Percentiles rank a stretch among this genome's conserved stretches.
Conservation (phyloP, 1,140 invertebrate species). For the Dendrolimus kikuchii region DNA sequence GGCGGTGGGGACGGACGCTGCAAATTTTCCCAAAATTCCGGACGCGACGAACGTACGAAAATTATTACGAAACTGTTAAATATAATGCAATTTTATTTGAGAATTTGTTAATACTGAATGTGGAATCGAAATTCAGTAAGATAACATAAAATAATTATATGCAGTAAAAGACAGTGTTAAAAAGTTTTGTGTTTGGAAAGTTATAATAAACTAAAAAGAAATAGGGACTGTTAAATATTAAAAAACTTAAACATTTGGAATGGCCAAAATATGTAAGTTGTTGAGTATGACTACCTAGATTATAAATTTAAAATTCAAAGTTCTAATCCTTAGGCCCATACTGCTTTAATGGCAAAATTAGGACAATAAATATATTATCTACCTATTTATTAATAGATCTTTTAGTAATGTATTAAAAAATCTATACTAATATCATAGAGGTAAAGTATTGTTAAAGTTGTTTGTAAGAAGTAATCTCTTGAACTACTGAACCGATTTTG, state of each 20-base stretch:
- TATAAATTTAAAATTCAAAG: neutral
- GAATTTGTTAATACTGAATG: no score
- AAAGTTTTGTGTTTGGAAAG: slow-evolving; percentile 8
- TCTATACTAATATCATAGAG: no score
- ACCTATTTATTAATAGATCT: no score
- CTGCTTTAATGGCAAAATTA: no score
- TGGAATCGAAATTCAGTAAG: slow-evolving; percentile 8
- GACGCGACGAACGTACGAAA: slow-evolving; percentile 8
- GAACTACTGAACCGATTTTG: no score
- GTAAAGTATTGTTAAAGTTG: no score
- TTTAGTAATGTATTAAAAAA: no score
- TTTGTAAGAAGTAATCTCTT: no score
- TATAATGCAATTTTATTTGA: no score
- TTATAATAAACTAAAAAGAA: slow-evolving; percentile 19
- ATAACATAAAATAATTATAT: slow-evolving; percentile 16
- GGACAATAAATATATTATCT: no score
- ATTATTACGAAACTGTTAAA: slow-evolving; percentile 9
- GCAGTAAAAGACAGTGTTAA: neutral
- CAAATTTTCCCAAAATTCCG: slow-evolving; percentile 5
- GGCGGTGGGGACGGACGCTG: slow-evolving; percentile 32
- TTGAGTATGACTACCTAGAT: neutral
- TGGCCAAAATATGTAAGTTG: slow-evolving; percentile 53
- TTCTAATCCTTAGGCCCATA: no score
- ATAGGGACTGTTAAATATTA: slow-evolving; percentile 41
- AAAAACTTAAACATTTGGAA: slow-evolving; percentile 51